Evolutionary conservation across 1,140 invertebrate species (phyloP).

Genomic region (Leptestheria dahalacensis): DNA sequence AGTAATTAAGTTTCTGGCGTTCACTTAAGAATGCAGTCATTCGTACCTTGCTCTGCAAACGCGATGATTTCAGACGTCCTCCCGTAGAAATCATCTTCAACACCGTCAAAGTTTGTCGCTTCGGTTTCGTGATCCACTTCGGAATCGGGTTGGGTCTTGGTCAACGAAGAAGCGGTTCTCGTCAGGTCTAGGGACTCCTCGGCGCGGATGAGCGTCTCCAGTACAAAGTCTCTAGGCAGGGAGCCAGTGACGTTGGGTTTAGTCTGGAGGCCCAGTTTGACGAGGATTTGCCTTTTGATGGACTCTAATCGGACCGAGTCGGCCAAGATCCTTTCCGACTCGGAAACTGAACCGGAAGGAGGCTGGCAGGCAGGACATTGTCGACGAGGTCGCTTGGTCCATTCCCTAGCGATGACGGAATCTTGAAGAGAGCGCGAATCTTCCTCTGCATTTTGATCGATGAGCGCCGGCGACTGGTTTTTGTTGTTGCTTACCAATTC

Average conservation of each 20-base stretch:
- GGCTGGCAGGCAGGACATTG: neutral
- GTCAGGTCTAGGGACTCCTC: conserved; percentile 25
- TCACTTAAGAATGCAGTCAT: neutral
- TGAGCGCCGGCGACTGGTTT: too few species aligned
- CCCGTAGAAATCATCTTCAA: conserved; percentile 53
- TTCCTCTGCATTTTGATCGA: too few species aligned
- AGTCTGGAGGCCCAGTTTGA: conserved; percentile 47
- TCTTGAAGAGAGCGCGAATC: too few species aligned
- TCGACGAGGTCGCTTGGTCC: neutral
- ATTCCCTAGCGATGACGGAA: too few species aligned
- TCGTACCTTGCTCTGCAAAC: conserved; percentile 60
- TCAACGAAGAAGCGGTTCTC: neutral
- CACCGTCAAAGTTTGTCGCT: neutral
- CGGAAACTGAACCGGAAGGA: neutral
- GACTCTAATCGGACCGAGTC: conserved; percentile 50
- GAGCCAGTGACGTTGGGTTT: conserved; percentile 45
- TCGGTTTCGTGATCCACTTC: neutral
- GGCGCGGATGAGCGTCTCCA: conserved; percentile 49
- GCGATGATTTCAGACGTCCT: conserved; percentile 64
- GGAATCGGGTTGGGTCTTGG: conserved; percentile 9
- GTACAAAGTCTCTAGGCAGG: conserved; percentile 40
- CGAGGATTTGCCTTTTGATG: conserved; percentile 58
- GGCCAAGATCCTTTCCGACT: conserved; percentile 16
- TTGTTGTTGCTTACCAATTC: too few species aligned
- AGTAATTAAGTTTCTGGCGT: too few species aligned